These are phyloP conservation scores for Ophion ventricosus DNA, from an alignment of 2,888 invertebrate genomes.

Conservation along the genomic window DNA sequence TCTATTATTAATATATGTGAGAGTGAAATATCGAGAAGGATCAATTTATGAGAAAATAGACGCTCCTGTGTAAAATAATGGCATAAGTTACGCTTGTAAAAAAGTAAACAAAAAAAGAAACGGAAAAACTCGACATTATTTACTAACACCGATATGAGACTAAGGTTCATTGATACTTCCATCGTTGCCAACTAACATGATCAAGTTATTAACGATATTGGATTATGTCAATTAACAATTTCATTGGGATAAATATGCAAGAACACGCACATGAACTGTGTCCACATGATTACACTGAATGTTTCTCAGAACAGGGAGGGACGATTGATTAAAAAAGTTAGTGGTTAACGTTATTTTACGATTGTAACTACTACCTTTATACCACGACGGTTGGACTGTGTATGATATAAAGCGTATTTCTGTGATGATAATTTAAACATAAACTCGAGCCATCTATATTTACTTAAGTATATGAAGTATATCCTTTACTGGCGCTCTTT, in stretches of 20 bases:
- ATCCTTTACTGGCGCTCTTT: background rate
- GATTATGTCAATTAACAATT: conserved; percentile 8
- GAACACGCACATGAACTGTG: background rate
- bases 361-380: background rate
- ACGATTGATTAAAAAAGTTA: background rate
- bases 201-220: background rate
- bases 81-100: conserved; percentile 82
- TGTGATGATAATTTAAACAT: background rate
- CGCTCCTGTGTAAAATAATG: conserved; percentile 81
- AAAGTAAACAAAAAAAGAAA: conserved; percentile 58
- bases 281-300: background rate
- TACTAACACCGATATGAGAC: background rate
- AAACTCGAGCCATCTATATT: background rate
- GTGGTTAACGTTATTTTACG: background rate
- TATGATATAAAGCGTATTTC: background rate
- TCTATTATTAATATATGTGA: conserved; percentile 66
- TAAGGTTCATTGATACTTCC: conserved; percentile 29
- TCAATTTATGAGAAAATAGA: conserved; percentile 65
- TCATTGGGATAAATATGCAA: background rate
- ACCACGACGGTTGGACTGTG: background rate
- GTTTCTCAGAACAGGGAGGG: background rate
- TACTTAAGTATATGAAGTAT: background rate
- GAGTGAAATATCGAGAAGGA: conserved; percentile 61
- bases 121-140: conserved; percentile 22
- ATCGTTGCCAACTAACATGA: background rate